Evolutionary conservation across 2,888 invertebrate species (phyloP), one percentile per base, ranked within the genome.

Genomic region (Acronicta aceris): DNA sequence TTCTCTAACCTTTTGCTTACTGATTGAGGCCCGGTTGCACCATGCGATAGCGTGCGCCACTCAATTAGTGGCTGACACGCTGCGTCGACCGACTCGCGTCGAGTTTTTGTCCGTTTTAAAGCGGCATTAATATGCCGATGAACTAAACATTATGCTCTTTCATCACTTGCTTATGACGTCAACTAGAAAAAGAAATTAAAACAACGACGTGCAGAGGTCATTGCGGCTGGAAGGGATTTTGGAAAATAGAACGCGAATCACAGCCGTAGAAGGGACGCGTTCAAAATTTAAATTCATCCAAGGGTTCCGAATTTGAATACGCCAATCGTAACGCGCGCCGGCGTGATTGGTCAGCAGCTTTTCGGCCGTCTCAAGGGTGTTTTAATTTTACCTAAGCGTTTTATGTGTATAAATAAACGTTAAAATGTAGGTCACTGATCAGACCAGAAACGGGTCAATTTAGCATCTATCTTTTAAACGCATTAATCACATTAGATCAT

Each of bases 11-110:
- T 90, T 87, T 38, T 83, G 78, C 79, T 81, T 66, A 56, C 50
- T 70, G 67, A 68, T 74, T 67, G 66, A 85, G 81, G 82, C 79
- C 83, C 79, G 81, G 82, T 83, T 85, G 84, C 83, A 81, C 82
- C 86, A 84, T 82, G 82, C 87, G 79, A 90, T 92, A 85, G 93
- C 93, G 94, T 93, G 93, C 88, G 86, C 84, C 81, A 81, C 85
- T 89, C 93, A 92, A 94, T 94, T 93, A 94, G 89, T 78, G 80
- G 75, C 86, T 86, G 91, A 91, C 91, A 89, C 89, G 91, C 86
- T 81, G 88, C 70, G 81, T 81, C 85, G 82, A 79, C 85, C 83
- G 84, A 81, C 84, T 84, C 84, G 85, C 85, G 83, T 83, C 85
- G 84, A 85, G 87, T 91, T 93, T 93, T 93, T 92, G 89, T 89